Conservation (phyloP, 1,140 invertebrate species). For the Anagrus nilaparvatae region DNA sequence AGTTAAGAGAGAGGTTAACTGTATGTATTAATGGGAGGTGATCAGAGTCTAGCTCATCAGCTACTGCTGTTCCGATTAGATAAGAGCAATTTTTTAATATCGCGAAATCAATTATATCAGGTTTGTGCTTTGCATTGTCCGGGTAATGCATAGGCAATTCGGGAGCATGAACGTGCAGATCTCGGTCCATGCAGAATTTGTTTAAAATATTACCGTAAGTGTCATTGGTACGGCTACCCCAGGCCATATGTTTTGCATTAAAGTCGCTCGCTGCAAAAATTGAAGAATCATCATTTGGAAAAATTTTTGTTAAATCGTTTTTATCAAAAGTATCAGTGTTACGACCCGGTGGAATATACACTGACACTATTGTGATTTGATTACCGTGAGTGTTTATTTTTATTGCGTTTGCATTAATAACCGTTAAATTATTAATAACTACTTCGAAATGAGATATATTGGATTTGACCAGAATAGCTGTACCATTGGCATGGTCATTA, state of each 20-base stretch:
- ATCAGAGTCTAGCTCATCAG: neutral
- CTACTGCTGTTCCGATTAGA: neutral
- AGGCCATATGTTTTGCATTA: neutral
- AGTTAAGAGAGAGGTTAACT: neutral
- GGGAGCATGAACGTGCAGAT: neutral
- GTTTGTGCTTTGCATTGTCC: neutral
- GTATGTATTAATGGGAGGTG: neutral
- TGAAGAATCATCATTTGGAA: neutral
- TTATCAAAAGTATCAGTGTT: neutral
- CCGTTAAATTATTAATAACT: neutral
- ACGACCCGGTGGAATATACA: neutral
- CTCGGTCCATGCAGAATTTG: neutral
- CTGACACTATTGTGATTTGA: neutral
- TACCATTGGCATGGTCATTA: neutral
- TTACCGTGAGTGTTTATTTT: constrained; percentile 1
- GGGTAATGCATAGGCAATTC: neutral
- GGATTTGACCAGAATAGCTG: neutral
- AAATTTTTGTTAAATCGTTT: constrained; percentile 2
- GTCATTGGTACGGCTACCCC: neutral
- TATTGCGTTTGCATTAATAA: neutral
- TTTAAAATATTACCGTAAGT: neutral
- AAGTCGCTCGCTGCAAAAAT: neutral
- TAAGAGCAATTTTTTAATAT: neutral
- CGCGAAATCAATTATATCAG: neutral
- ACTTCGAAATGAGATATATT: constrained; percentile 1